A percentile compares a stretch with the other conserved stretches of the same genome.
These are phyloP conservation scores for Agapornis roseicollis DNA, from an alignment of 2,113 vertebrate genomes.

Conservation along the genomic window DNA sequence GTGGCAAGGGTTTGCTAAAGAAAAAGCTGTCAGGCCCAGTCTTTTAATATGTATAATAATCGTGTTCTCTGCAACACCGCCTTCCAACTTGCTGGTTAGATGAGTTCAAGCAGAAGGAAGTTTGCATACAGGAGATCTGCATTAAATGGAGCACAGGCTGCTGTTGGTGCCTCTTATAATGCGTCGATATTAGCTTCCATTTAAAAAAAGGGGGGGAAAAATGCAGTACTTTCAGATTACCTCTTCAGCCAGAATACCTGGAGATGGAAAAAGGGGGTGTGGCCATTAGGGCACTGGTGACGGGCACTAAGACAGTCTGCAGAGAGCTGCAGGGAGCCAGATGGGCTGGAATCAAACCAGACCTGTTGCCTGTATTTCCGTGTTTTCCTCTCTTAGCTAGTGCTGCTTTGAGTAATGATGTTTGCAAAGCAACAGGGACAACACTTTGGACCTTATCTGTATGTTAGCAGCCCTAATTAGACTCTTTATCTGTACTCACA, in stretches of 20 bases:
- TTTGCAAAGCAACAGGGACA: constrained; percentile 1
- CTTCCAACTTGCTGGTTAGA: not conserved
- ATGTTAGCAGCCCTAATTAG: constrained; percentile 34
- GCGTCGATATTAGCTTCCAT: not conserved
- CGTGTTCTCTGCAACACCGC: not conserved
- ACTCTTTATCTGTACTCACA: not conserved
- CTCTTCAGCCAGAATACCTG: not conserved
- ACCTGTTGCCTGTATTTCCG: not conserved
- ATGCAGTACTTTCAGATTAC: not conserved
- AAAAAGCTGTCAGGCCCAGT: not conserved
- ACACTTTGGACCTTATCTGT: not conserved
- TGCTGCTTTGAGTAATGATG: not conserved
- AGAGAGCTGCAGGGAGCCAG: not conserved
- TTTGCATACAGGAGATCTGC: not conserved
- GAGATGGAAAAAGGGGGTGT: not conserved
- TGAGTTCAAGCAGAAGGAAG: not conserved
- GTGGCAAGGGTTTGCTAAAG: not conserved
- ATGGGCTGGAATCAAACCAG: not conserved
- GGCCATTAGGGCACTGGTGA: not conserved
- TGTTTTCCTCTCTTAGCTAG: not conserved
- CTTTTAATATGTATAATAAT: not conserved
- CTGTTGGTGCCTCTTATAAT: not conserved
- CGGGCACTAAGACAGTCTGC: not conserved
- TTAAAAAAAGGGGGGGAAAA: fast-evolving
- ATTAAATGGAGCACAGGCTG: not conserved